A percentile compares a stretch with the other conserved stretches of the same genome.
Conservation (phyloP, 2,113 vertebrate genomes). For the Narcine bancroftii region DNA sequence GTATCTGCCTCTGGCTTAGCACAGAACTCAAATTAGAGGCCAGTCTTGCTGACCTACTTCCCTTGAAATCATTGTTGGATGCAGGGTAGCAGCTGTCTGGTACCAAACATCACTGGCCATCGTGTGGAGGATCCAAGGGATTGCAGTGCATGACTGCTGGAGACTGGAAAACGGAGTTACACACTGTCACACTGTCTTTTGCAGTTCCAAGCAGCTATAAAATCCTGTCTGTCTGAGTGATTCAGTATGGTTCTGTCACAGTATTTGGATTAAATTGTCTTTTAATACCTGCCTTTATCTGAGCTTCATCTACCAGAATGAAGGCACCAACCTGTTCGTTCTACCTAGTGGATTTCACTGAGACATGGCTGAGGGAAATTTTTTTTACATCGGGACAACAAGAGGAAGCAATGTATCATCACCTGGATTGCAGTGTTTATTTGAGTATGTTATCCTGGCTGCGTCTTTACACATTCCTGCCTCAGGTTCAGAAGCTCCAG, state of each 20-base stretch:
- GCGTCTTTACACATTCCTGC: slow-evolving; percentile 44
- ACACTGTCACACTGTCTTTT: slow-evolving; percentile 44
- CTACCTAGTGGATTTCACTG: slow-evolving; percentile 56
- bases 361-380: slow-evolving; percentile 55
- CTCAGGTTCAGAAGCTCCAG: slow-evolving; percentile 53
- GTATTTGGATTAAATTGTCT: slow-evolving; percentile 62
- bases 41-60: slow-evolving; percentile 70
- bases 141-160: slow-evolving; percentile 54
- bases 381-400: slow-evolving; percentile 44
- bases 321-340: slow-evolving; percentile 54
- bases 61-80: slow-evolving; percentile 61
- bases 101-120: slow-evolving; percentile 61
- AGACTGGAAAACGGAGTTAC: slow-evolving; percentile 50
- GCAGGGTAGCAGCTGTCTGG: slow-evolving; percentile 60
- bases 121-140: slow-evolving; percentile 62
- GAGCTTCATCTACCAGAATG: slow-evolving; percentile 52
- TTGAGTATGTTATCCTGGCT: slow-evolving; percentile 44
- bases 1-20: slow-evolving; percentile 47
- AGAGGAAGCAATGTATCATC: slow-evolving; percentile 51
- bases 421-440: slow-evolving; percentile 53
- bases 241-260: slow-evolving; percentile 34
- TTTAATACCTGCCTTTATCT: slow-evolving; percentile 51
- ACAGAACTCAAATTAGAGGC: slow-evolving; percentile 52
- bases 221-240: slow-evolving; percentile 48
- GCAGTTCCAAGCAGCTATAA: slow-evolving; percentile 50